Percentiles rank a stretch among this genome's conserved stretches.
phyloP scores from a whole-genome alignment of 2,888 invertebrate genomes.

The Coenonympha arcania region DNA sequence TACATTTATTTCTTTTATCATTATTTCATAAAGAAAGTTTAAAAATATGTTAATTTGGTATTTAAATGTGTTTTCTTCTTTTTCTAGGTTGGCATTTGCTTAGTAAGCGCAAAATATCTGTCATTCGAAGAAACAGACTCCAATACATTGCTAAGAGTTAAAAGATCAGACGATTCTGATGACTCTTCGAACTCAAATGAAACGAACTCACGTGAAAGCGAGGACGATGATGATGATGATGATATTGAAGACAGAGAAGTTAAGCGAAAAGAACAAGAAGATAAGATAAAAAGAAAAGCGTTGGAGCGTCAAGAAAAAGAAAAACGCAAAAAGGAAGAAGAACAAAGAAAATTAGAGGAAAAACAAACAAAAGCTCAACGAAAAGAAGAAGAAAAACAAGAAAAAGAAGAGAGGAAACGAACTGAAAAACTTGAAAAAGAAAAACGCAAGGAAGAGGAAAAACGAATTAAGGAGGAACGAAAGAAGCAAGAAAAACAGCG shows the following conservation, averaged over 20 bases:
- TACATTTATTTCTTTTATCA: too few species aligned
- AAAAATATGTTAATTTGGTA: too few species aligned
- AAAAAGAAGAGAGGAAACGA: conserved; percentile 40
- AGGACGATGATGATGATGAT: conserved; percentile 31
- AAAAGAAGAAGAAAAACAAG: conserved; percentile 34
- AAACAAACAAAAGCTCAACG: conserved; percentile 36
- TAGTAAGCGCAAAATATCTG: conserved; percentile 61
- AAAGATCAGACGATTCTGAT: conserved; percentile 40
- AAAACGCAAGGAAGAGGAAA: conserved; percentile 38
- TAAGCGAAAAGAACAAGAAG: conserved; percentile 34
- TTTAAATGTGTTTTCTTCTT: conserved; percentile 19
- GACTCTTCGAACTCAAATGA: conserved; percentile 45
- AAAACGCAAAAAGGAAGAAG: conserved; percentile 32
- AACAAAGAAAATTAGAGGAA: conserved; percentile 38
- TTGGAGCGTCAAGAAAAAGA: conserved; percentile 40
- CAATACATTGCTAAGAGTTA: conserved; percentile 38
- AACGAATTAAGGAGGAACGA: conserved; percentile 37
- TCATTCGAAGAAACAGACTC: conserved; percentile 48
- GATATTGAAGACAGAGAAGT: conserved; percentile 30
- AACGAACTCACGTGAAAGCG: conserved; percentile 29
- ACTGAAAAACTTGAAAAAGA: conserved; percentile 42
- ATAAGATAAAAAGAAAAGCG: conserved; percentile 36
- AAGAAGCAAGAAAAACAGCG: conserved; percentile 38
- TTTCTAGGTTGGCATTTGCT: conserved; percentile 56
- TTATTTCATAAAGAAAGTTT: too few species aligned